These are phyloP conservation scores for Falco biarmicus DNA, from an alignment of 2,797 vertebrate species.

Conservation along the genomic window DNA sequence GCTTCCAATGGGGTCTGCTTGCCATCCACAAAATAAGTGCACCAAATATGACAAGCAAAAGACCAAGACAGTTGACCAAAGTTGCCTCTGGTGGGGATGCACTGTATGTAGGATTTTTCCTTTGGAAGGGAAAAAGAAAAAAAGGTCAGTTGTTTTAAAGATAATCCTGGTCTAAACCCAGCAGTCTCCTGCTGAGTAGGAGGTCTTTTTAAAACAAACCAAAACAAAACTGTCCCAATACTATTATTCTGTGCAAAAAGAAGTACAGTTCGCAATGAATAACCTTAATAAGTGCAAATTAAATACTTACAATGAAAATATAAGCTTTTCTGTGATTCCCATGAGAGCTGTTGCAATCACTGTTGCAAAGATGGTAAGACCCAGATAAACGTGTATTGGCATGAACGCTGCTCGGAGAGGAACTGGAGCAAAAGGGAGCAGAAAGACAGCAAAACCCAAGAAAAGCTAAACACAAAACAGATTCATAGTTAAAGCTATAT, in stretches of 20 bases:
- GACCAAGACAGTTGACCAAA: conserved; percentile 89
- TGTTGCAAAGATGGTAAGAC: conserved; percentile 87
- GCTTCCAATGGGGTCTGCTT: conserved; percentile 90
- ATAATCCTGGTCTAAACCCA: not conserved
- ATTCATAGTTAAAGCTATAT: conserved; percentile 1
- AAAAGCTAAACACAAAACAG: conserved; percentile 84
- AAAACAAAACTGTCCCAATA: not conserved
- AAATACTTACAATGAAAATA: conserved; percentile 91
- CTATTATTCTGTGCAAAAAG: not conserved
- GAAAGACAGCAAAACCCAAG: conserved; percentile 84
- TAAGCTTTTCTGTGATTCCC: conserved; percentile 95
- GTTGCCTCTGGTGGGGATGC: conserved; percentile 86
- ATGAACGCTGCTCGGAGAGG: conserved; percentile 82
- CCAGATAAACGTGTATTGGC: conserved; percentile 89
- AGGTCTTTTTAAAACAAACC: not conserved
- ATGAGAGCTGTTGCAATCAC: conserved; percentile 87
- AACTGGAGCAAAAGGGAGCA: conserved; percentile 86
- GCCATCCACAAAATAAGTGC: conserved; percentile 89
- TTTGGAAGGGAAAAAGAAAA: conserved; percentile 3
- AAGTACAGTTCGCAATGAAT: not conserved
- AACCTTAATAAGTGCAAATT: not conserved
- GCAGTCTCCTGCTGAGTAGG: not conserved
- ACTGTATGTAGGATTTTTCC: conserved; percentile 77
- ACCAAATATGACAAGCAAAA: conserved; percentile 88
- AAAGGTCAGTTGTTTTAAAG: conserved; percentile 5